Evolutionary conservation across 2,888 invertebrate genomes (phyloP).

Genomic region (Drosophila formosana): DNA sequence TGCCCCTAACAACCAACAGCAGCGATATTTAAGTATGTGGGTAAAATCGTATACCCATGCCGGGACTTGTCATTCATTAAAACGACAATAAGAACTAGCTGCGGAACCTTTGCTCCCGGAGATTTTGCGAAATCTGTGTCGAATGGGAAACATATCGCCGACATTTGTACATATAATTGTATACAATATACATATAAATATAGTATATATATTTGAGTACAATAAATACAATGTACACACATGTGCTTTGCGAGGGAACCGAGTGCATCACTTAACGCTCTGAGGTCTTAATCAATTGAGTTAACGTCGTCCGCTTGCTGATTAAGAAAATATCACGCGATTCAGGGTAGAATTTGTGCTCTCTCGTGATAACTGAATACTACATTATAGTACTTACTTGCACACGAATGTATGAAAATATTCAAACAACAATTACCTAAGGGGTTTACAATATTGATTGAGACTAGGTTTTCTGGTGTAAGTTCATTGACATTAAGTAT

Average conservation of each 20-base stretch:
- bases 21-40: background rate
- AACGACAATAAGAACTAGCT: slow-evolving; percentile 33
- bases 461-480: slow-evolving; percentile 18
- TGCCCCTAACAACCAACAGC: slow-evolving; percentile 25
- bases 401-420: background rate
- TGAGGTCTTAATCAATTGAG: slow-evolving; percentile 74
- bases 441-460: slow-evolving; percentile 38
- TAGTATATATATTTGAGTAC: background rate
- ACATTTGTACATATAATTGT: background rate
- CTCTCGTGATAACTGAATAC: slow-evolving; percentile 45
- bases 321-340: slow-evolving; percentile 81
- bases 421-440: slow-evolving; percentile 10
- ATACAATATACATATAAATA: slow-evolving; percentile 2
- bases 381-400: slow-evolving; percentile 10
- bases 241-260: slow-evolving; percentile 27
- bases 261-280: slow-evolving; percentile 35
- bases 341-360: slow-evolving; percentile 77
- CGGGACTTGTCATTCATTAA: slow-evolving; percentile 57
- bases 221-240: slow-evolving; percentile 11
- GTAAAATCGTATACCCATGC: background rate
- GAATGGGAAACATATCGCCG: slow-evolving; percentile 29
- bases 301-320: slow-evolving; percentile 58
- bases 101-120: slow-evolving; percentile 80
- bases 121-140: slow-evolving; percentile 72
- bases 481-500: slow-evolving; percentile 64